A percentile compares a stretch with the other conserved stretches of the same genome.
Conservation (phyloP, 2,113 vertebrate genomes). For the Eira barbara region DNA sequence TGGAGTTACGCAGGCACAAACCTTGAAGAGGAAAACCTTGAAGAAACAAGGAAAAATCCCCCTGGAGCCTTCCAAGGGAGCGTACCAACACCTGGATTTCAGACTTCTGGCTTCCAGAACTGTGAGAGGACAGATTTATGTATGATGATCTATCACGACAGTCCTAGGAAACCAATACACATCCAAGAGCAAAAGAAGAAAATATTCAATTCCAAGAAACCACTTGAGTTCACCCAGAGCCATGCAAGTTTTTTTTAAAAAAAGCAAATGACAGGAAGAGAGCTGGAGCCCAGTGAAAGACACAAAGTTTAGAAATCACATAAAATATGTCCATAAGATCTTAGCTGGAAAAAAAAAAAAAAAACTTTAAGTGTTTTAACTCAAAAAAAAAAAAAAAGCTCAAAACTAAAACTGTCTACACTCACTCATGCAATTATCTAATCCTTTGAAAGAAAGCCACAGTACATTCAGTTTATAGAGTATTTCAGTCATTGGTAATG, state of each 20-base stretch:
- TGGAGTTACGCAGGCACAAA: fast-evolving
- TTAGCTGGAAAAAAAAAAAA: not conserved
- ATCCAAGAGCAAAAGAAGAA: not conserved
- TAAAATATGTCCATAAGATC: not conserved
- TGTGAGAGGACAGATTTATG: not conserved
- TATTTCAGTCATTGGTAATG: not conserved
- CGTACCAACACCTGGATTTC: not conserved
- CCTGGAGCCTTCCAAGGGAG: not conserved
- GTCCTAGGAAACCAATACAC: not conserved
- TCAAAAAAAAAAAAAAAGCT: not conserved
- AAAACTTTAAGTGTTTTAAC: not conserved
- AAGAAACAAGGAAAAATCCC: not conserved
- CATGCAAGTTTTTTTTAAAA: not conserved
- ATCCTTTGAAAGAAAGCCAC: not conserved
- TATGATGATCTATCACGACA: not conserved
- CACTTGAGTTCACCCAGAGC: not conserved
- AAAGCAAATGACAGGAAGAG: not conserved
- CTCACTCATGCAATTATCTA: not conserved
- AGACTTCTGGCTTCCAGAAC: not conserved
- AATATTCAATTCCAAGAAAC: not conserved
- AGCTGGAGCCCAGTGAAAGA: not conserved
- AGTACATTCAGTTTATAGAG: not conserved
- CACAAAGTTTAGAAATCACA: not conserved
- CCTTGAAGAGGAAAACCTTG: not conserved
- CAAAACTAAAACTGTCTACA: not conserved